These are phyloP conservation scores for Druon quercuslanigerum DNA, from an alignment of 1,140 invertebrate species.

Conservation along the genomic window DNA sequence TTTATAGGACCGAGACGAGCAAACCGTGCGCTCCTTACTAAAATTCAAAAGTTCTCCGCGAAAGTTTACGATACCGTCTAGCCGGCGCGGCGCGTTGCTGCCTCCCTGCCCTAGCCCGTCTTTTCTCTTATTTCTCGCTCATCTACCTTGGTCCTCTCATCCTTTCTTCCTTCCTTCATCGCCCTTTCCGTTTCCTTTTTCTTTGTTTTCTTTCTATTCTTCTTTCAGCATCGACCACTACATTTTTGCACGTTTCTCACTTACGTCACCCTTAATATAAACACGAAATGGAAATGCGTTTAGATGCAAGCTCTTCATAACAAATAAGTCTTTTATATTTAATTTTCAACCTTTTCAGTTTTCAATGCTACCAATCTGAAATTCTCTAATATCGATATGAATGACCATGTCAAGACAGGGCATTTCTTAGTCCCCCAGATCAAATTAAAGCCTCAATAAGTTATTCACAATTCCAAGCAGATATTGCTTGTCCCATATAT, in stretches of 20 bases:
- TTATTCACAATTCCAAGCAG: no score
- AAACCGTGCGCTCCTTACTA: slow-evolving; percentile 58
- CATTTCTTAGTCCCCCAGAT: no score
- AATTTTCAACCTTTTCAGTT: no score
- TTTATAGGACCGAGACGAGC: slow-evolving; percentile 60
- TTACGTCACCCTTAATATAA: slow-evolving; percentile 22
- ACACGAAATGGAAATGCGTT: neutral
- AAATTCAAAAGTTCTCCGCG: slow-evolving; percentile 70
- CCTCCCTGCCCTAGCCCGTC: slow-evolving; percentile 31
- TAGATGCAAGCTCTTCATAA: neutral
- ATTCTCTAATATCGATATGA: no score
- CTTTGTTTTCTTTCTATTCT: slow-evolving; percentile 38
- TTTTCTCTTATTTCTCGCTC: slow-evolving; percentile 39
- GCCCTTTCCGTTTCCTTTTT: slow-evolving; percentile 16
- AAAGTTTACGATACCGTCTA: slow-evolving; percentile 71
- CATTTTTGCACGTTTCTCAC: slow-evolving; percentile 23
- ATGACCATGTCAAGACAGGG: no score
- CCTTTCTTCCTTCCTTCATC: slow-evolving; percentile 18
- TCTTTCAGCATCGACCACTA: slow-evolving; percentile 22
- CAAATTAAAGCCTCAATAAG: no score
- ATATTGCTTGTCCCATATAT: no score
- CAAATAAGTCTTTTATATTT: no score
- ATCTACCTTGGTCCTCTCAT: slow-evolving; percentile 39
- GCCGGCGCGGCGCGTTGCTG: slow-evolving; percentile 63
- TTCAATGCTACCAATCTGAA: no score